phyloP scores from a whole-genome alignment of 2,113 vertebrate species.

The Thamnophis sirtalis region DNA sequence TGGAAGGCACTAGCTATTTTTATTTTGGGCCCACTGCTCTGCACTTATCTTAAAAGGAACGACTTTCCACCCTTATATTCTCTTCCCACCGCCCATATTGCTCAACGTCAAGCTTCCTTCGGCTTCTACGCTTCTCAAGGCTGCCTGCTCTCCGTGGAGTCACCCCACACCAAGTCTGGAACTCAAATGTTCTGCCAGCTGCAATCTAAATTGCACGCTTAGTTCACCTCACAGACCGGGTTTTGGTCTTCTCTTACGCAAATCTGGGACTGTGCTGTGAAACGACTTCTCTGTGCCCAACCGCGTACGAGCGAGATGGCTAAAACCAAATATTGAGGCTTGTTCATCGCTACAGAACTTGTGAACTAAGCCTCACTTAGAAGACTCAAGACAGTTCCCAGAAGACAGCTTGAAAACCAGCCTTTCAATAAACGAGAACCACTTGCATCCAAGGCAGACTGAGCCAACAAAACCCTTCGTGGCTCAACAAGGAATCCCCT shows the following conservation, averaged over 20 bases:
- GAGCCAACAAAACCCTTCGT: no score
- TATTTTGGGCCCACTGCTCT: neutral
- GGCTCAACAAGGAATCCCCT: neutral
- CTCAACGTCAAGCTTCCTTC: neutral
- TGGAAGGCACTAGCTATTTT: no score
- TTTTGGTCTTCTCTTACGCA: neutral
- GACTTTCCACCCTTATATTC: neutral
- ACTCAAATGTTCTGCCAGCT: neutral
- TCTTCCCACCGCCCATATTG: accelerated
- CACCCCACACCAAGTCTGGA: neutral
- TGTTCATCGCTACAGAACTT: neutral
- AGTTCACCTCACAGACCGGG: neutral
- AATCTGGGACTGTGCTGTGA: neutral
- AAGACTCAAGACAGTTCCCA: neutral
- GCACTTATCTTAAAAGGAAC: neutral
- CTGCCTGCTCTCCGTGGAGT: neutral
- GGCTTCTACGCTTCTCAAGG: neutral
- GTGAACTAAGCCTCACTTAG: neutral
- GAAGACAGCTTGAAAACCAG: neutral
- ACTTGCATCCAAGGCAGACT: neutral
- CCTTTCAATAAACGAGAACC: accelerated
- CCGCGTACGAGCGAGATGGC: neutral
- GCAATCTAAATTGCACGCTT: neutral
- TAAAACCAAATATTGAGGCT: neutral
- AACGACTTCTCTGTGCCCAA: neutral